Base-by-base conservation (phyloP, 2,113 vertebrate species). In the Sinocyclocheilus grahami region DNA sequence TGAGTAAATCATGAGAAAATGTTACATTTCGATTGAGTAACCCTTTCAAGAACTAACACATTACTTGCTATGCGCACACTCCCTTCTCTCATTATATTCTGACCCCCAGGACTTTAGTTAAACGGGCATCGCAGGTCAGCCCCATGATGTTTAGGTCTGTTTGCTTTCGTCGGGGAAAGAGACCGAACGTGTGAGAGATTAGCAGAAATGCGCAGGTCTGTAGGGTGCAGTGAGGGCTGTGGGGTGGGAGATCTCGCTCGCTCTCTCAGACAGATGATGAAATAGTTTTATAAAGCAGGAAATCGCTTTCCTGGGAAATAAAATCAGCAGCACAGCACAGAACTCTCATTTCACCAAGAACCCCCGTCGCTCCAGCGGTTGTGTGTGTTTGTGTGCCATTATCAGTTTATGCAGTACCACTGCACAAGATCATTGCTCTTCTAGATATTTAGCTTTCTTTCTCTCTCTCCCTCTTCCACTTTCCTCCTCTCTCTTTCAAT, bases 231-330 rank as follows among this genome's bases (percentile, higher is more conserved):
- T 78, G 87, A 81, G 51, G 79, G 53, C 81, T 77, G 78, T 48
- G 58, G 48, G 81, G 51, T 83, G 65, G 81, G 74, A 55, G 53
- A 60, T 90, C 79, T 42, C 24, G 39, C 83, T 42, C 84, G 81
- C 86, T 75, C 78, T 51, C 83, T 87, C 87, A 86, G 87, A 80
- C 85, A 82, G 78, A 83, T 95, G 95, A 95, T 95, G 95, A 95
- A 95, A 95, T 95, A 94, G 90, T 94, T 94, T 91, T 92, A 92
- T 91, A 94, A 95, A 90, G 93, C 91, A 62, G 91, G 95, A 95
- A 95, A 95, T 95, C 93, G 89, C 88, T 91, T 92, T 94, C 92
- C 92, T 92, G 90, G 93, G 92, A 92, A 93, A 87, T 87, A 88
- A 87, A 78, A 87, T 91, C 86, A 90, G 86, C 67, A 42, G 86